Evolutionary conservation across 2,797 vertebrate species (phyloP).

Genomic region (Pseudocheirus occidentalis): DNA sequence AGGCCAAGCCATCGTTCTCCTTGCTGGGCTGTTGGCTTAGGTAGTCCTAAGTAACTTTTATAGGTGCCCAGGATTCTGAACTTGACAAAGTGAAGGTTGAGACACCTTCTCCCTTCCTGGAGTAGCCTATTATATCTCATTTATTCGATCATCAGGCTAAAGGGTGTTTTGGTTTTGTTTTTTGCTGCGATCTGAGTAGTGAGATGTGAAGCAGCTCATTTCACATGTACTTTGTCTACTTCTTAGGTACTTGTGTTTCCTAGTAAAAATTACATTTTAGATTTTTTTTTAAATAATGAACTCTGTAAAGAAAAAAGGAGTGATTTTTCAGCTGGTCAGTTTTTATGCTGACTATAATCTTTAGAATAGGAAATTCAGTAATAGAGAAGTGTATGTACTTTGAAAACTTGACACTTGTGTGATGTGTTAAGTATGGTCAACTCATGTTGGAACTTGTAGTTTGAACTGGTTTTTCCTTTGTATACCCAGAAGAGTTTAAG

Average conservation of each 20-base stretch:
- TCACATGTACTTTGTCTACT: background rate
- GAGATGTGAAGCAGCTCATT: constrained; percentile 15
- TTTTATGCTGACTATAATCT: constrained; percentile 7
- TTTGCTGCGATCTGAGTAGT: constrained; percentile 19
- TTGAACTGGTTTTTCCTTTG: constrained; percentile 59
- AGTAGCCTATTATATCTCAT: background rate
- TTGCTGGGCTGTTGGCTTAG: background rate
- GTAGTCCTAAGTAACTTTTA: constrained; percentile 8
- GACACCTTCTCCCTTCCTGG: background rate
- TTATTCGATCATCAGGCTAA: background rate
- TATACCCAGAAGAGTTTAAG: constrained; percentile 48
- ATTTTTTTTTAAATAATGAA: constrained; percentile 21
- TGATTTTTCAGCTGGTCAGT: constrained; percentile 10
- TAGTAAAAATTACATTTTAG: background rate
- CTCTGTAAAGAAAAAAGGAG: background rate
- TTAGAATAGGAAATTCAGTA: constrained; percentile 4
- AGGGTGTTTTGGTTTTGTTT: background rate
- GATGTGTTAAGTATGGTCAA: constrained; percentile 21
- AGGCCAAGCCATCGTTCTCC: background rate
- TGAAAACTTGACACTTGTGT: constrained; percentile 43
- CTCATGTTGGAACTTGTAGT: constrained; percentile 55
- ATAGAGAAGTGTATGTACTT: constrained; percentile 41
- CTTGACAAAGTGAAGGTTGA: constrained; percentile 21
- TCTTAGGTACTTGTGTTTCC: constrained; percentile 25
- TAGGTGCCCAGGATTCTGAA: constrained; percentile 23